phyloP scores from a whole-genome alignment of 2,113 vertebrate species.

The Ceyx cyanopectus region DNA sequence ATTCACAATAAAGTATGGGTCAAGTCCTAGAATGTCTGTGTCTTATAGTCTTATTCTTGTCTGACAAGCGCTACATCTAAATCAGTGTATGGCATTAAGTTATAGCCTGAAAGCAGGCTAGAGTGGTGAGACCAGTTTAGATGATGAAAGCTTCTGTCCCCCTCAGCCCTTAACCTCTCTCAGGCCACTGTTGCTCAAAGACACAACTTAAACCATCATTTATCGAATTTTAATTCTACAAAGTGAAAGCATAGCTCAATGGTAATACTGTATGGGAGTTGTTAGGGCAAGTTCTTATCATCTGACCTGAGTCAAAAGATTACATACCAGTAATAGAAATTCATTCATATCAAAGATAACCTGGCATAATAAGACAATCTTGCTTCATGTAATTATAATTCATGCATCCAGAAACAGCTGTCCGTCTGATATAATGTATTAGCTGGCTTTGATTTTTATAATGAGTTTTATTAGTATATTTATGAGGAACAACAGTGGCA shows the following conservation, averaged over 20 bases:
- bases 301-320: slow-evolving; percentile 40
- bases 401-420: slow-evolving; percentile 50
- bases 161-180: neutral
- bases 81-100: slow-evolving; percentile 54
- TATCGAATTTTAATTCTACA: neutral
- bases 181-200: neutral
- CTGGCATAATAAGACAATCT: slow-evolving; percentile 39
- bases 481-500: slow-evolving; percentile 44
- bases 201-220: neutral
- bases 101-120: slow-evolving; percentile 43
- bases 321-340: slow-evolving; percentile 40
- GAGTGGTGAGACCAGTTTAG: neutral
- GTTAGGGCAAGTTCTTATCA: slow-evolving; percentile 15
- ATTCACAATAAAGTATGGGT: slow-evolving; percentile 67
- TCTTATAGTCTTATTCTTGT: slow-evolving; percentile 56
- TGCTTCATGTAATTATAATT: slow-evolving; percentile 49
- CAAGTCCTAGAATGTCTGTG: slow-evolving; percentile 56
- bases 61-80: slow-evolving; percentile 71
- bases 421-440: slow-evolving; percentile 56
- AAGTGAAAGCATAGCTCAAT: neutral
- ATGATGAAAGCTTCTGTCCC: neutral
- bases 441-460: slow-evolving; percentile 60
- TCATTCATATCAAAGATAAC: slow-evolving; percentile 59
- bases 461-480: slow-evolving; percentile 68
- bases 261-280: neutral